phyloP scores from a whole-genome alignment of 2,113 vertebrate species.

The Leuciscus idus region DNA sequence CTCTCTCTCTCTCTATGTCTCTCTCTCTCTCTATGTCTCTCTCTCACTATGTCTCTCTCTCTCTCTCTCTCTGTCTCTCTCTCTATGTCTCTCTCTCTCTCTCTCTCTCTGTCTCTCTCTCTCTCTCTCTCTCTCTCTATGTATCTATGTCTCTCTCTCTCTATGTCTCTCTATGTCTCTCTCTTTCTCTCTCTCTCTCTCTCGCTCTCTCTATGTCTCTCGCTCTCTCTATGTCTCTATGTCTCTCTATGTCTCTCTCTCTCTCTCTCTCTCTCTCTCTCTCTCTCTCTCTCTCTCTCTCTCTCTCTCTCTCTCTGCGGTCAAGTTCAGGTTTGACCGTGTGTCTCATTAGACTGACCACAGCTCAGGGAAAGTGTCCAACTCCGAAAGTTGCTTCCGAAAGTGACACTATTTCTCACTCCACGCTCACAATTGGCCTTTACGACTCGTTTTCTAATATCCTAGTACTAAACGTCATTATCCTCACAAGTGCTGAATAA shows the following conservation, averaged over 20 bases:
- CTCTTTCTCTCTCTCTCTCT: too few species aligned
- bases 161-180: too few species aligned
- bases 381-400: neutral
- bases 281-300: neutral
- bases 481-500: neutral
- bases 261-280: too few species aligned
- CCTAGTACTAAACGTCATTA: neutral
- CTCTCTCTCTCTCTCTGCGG: constrained; percentile 47
- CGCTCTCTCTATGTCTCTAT: too few species aligned
- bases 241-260: too few species aligned
- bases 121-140: too few species aligned
- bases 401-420: neutral
- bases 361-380: constrained; percentile 49
- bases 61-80: constrained; percentile 7
- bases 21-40: too few species aligned
- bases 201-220: too few species aligned
- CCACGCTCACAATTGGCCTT: neutral
- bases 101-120: too few species aligned
- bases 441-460: neutral
- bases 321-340: constrained; percentile 60
- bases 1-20: too few species aligned
- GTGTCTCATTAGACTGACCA: constrained; percentile 68
- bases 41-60: too few species aligned
- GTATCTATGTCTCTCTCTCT: too few species aligned
- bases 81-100: neutral